Percentiles rank a stretch among this genome's conserved stretches.
Evolutionary conservation across 2,888 invertebrate species (phyloP).

Genomic region (Metopia argyrocephala): DNA sequence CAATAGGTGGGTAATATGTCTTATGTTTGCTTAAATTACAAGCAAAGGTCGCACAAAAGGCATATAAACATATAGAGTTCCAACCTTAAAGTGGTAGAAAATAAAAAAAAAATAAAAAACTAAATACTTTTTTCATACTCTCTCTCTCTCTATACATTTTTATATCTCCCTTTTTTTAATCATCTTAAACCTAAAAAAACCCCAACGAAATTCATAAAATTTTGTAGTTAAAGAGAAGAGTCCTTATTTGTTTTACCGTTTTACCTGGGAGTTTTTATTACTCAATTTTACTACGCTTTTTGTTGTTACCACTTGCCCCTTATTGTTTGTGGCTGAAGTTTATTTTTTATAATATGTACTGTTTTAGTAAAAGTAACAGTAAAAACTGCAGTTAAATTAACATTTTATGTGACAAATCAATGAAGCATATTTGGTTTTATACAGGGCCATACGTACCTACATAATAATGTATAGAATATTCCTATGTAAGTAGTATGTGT

Average conservation of each 20-base stretch:
- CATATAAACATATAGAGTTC: conserved; percentile 25
- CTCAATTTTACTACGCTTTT: not conserved
- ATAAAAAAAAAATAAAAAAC: not conserved
- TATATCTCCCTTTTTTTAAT: not conserved
- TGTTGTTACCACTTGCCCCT: conserved; percentile 12
- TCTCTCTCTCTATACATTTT: not conserved
- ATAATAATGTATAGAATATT: no score
- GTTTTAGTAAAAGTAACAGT: conserved; percentile 18
- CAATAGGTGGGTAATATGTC: conserved; percentile 28
- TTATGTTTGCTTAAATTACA: conserved; percentile 60
- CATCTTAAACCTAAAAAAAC: not conserved
- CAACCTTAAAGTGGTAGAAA: not conserved
- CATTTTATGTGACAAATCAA: conserved; percentile 66
- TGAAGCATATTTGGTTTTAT: conserved; percentile 49
- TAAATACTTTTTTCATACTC: not conserved
- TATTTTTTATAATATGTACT: conserved; percentile 14
- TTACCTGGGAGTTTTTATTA: conserved; percentile 22
- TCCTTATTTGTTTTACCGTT: conserved; percentile 30
- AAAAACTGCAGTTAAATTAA: conserved; percentile 60
- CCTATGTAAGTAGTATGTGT: no score
- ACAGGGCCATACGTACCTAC: not conserved
- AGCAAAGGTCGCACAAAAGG: conserved; percentile 62
- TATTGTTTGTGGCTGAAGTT: conserved; percentile 2
- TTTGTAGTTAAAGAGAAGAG: conserved; percentile 10
- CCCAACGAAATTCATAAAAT: not conserved